A percentile compares a stretch with the other conserved stretches of the same genome.
These are phyloP conservation scores for Pygoscelis antarcticus DNA, from an alignment of 2,113 vertebrate species.

Conservation along the genomic window DNA sequence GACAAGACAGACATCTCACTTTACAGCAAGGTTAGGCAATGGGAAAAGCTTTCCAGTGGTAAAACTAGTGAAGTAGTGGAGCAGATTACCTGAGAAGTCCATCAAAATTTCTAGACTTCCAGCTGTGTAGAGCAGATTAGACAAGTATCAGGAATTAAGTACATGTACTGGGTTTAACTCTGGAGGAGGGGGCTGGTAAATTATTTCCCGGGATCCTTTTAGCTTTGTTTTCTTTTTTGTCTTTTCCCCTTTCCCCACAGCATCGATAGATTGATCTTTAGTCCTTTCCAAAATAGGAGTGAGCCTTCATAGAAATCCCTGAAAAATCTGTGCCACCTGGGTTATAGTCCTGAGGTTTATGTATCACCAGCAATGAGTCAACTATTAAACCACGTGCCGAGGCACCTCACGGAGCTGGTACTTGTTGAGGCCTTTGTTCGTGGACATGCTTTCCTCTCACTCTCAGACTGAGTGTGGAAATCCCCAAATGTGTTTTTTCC, in stretches of 20 bases:
- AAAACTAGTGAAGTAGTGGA: background rate
- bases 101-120: background rate
- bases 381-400: background rate
- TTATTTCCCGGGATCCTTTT: background rate
- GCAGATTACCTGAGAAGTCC: background rate
- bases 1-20: background rate
- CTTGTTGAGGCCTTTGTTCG: accelerated
- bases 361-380: background rate
- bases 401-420: background rate
- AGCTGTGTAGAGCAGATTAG: background rate
- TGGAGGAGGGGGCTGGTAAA: background rate
- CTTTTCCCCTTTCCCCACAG: accelerated
- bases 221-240: background rate
- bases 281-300: background rate
- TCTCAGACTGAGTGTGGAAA: background rate
- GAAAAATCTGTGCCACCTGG: background rate
- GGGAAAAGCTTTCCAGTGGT: background rate
- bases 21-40: background rate
- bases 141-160: background rate
- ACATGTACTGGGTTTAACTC: background rate
- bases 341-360: background rate
- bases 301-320: background rate
- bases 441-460: background rate
- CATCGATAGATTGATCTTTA: background rate
- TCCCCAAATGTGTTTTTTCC: background rate